Base-by-base conservation (phyloP, 2,797 vertebrate genomes). In the Prionace glauca region DNA sequence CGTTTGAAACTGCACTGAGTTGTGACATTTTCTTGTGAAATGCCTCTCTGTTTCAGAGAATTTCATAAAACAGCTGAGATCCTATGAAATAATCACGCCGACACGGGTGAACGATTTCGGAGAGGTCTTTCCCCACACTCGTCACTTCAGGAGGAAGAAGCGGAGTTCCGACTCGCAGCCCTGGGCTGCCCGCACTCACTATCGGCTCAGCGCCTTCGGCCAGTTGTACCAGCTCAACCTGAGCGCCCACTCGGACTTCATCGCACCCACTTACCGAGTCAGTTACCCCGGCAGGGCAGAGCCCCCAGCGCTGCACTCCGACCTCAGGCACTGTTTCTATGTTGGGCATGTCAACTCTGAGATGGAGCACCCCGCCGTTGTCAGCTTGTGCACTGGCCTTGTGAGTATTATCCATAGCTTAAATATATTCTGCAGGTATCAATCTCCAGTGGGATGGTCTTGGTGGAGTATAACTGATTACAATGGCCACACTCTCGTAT, bases 371-470 rank as follows among this genome's bases (percentile, higher is more conserved):
- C 96, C 97, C 0, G 99, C 99, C 0, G 98, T 99, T 96, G 98
- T 99, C 97, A 99, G 99, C 96, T 96, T 99, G 95, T 99, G 99
- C 95, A 98, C 99, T 87, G 99, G 99, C 96, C 98, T 99, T 97
- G 99, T 99, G 98, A 99, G 99, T 97, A 41, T 79, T 95, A 71
- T 1, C 50, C 50, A 3, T 22, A 69, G 1, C 16, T 12, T 18
- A 18, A 16, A 67, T 18, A 67, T 18, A 67, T 67, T 14, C 62
- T 14, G 62, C 14, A 67, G 14, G 16, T 3, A 67, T 69, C 67
- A 18, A 20, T 18, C 0, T 67, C 22, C 18, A 14, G 60, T 62
- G 14, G 60, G 60, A 26, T 26, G 29, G 60, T 18, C 5, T 32
- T 56, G 36, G 36, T n/a, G 65, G 32, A 3, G 0, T 36, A 12